A percentile compares a stretch with the other conserved stretches of the same genome.
These are phyloP conservation scores for Suncus etruscus DNA, from an alignment of 2,113 vertebrate genomes.

Conservation along the genomic window DNA sequence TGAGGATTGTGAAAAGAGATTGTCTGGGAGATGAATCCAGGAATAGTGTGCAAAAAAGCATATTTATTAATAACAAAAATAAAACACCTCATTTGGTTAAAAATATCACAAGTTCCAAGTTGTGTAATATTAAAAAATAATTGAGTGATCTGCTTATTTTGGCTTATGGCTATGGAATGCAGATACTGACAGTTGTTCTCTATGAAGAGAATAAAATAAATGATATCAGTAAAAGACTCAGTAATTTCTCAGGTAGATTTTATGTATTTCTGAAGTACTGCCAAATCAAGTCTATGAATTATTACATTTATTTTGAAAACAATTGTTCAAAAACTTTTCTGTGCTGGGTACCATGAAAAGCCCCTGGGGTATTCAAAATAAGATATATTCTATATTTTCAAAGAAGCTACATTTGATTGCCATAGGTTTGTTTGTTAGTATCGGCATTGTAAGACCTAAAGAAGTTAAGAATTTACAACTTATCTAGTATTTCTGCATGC, in stretches of 20 bases:
- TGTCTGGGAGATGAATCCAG: conserved; percentile 52
- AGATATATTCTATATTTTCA: neutral
- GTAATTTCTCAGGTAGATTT: neutral
- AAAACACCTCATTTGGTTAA: neutral
- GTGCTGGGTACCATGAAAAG: neutral
- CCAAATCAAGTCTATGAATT: neutral
- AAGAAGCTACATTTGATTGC: neutral
- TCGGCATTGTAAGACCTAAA: neutral
- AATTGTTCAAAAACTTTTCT: neutral
- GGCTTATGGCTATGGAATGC: neutral
- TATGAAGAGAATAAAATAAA: conserved; percentile 21
- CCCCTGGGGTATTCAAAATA: neutral
- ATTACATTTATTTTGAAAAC: conserved; percentile 3
- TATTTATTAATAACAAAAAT: neutral
- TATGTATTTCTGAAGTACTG: neutral
- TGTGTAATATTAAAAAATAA: neutral
- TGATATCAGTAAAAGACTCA: neutral
- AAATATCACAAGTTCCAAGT: neutral
- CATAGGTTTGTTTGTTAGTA: neutral
- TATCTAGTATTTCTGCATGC: too few relatives aligned
- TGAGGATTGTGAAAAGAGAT: conserved; percentile 5
- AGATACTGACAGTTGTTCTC: neutral
- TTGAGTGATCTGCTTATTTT: neutral
- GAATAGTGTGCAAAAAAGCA: neutral
- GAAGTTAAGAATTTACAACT: neutral